Evolutionary conservation across 2,797 vertebrate species (phyloP).

Genomic region (Diplodus puntazzo): DNA sequence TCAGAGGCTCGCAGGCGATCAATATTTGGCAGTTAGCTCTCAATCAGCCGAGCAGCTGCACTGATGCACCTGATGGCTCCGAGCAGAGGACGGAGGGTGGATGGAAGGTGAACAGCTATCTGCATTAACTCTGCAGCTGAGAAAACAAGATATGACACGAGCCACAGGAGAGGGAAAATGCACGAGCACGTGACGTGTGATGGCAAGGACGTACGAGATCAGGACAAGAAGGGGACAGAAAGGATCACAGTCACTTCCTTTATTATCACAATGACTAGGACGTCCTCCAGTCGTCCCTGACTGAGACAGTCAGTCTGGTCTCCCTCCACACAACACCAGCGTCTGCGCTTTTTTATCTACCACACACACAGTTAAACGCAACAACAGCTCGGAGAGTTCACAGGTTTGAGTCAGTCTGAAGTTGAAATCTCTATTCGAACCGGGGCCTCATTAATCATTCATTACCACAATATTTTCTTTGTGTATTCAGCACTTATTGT

Average conservation of each 20-base stretch:
- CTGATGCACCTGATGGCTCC: conserved; percentile 74
- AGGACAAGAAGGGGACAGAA: conserved; percentile 44
- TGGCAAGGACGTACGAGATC: not conserved
- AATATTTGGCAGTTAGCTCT: conserved; percentile 82
- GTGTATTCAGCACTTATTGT: conserved; percentile 30
- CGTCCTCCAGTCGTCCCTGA: conserved; percentile 57
- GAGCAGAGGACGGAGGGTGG: conserved; percentile 78
- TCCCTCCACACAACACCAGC: conserved; percentile 77
- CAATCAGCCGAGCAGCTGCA: conserved; percentile 84
- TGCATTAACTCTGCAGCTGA: conserved; percentile 49
- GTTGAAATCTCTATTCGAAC: conserved; percentile 62
- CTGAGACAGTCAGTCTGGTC: conserved; percentile 77
- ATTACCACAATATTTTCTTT: conserved; percentile 36
- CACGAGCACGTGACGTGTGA: conserved; percentile 5
- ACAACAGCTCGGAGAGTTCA: conserved; percentile 4
- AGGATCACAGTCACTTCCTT: conserved; percentile 72
- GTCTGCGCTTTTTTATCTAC: conserved; percentile 78
- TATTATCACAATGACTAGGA: conserved; percentile 47
- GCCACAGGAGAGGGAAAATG: not conserved
- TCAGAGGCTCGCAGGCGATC: conserved; percentile 55
- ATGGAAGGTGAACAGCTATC: conserved; percentile 53
- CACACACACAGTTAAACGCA: conserved; percentile 46
- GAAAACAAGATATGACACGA: conserved; percentile 12
- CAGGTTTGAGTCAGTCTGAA: conserved; percentile 30
- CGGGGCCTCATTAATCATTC: conserved; percentile 20